Evolutionary conservation across 92 coral and sea anemone species (phyloP), one percentile per base, ranked within the genome.

Genomic region (Heteractis magnifica): DNA sequence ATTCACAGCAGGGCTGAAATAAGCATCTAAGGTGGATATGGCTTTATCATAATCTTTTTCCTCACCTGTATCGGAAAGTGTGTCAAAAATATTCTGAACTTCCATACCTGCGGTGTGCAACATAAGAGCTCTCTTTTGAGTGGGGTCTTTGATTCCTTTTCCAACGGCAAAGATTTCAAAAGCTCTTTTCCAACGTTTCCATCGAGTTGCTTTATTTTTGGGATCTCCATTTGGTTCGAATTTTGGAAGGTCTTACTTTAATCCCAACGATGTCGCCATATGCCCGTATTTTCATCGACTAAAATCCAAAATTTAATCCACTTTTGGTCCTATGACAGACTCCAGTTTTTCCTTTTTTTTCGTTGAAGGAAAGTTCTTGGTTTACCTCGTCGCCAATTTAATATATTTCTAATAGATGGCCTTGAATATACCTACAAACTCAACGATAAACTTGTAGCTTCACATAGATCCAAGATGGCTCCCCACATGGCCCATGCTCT

Each of bases 51-150:
- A 0, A 15, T 59, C 65, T 13, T 58, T 58, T n/a, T 58, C 65
- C 18, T 58, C 65, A 58, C 65, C 65, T 58, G 65, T 58, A 58
- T 58, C 65, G 65, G 65, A 10, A 5, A 58, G 4, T 4, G 65
- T 58, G 65, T 88, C 88, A 56, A 82, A 86, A 4, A 91, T 44
- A 53, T 91, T 92, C 49, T 91, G 92, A 11, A 89, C 82, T 8
- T 91, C 92, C 92, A 91, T 83, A 18, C 94, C 88, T 21, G 87
- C 88, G 59, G 84, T 78, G 70, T 87, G 87, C 15, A 86, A 79
- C 49, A 82, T 53, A 44, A 77, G 88, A 10, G 78, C 79, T 49
- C 81, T 85, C 76, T 89, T 82, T 50, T 65, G 34, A 41, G 11
- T 75, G 64, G 81, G 56, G 65, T 83, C 79, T 2, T 62, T 62